These are phyloP conservation scores for Andrena cerasifolii DNA, from an alignment of 1,140 invertebrate species.

Conservation along the genomic window DNA sequence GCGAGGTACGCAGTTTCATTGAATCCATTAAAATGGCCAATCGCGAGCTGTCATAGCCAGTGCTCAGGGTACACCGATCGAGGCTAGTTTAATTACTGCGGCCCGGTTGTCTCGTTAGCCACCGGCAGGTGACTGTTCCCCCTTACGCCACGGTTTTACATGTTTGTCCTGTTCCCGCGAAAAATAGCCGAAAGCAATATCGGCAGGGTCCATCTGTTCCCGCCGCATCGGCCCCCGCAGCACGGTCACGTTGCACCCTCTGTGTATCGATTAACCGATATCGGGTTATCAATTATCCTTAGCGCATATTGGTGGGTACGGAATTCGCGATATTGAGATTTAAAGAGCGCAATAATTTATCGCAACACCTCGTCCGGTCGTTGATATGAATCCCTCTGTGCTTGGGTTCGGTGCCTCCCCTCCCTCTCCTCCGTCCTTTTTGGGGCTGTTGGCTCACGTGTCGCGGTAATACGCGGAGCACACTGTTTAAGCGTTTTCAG, in stretches of 20 bases:
- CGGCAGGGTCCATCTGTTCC: too few species aligned
- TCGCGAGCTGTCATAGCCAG: slow-evolving; percentile 30
- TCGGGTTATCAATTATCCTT: slow-evolving; percentile 41
- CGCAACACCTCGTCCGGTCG: background rate
- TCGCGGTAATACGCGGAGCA: background rate
- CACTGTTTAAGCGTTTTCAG: background rate
- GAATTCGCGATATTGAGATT: slow-evolving; percentile 6
- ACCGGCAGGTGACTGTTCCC: slow-evolving; percentile 4
- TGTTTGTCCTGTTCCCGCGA: slow-evolving; percentile 9
- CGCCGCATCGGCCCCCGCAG: background rate
- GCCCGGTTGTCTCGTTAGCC: background rate
- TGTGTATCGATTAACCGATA: slow-evolving; percentile 46
- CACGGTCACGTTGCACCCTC: background rate
- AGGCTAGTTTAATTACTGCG: slow-evolving; percentile 28
- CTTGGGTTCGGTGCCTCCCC: background rate
- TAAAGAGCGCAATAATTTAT: slow-evolving; percentile 5
- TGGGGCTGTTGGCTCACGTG: too few species aligned
- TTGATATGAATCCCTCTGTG: slow-evolving; percentile 17
- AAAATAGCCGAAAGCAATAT: slow-evolving; percentile 17
- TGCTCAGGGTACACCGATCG: background rate
- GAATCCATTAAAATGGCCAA: slow-evolving; percentile 26
- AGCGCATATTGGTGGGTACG: background rate
- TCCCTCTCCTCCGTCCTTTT: background rate
- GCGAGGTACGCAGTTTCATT: slow-evolving; percentile 5
- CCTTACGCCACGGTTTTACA: slow-evolving; percentile 10